Evolutionary conservation across 2,797 vertebrate species (phyloP), one percentile per base, ranked within the genome.

Genomic region (Gastrophryne carolinensis): DNA sequence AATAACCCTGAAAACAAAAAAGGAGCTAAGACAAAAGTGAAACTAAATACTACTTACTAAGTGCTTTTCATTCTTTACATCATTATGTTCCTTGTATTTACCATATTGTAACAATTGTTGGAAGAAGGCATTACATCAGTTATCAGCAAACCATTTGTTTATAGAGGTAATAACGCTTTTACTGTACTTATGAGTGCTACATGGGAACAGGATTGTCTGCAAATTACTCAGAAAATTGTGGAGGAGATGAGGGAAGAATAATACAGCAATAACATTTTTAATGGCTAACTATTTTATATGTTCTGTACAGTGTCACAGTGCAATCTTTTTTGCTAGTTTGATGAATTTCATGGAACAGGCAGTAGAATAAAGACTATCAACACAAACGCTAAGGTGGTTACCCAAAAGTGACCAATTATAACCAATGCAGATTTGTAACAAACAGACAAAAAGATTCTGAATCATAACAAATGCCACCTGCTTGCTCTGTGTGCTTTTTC

Each of bases 101-200:
- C 72, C 63, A 52, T 52, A 64, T 39, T 65, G 41, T 49, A 73
- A 65, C n/a, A 54, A 73, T 64, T 56, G 50, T 41, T 19, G n/a
- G 26, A 24, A n/a, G 13, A 44, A 57, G 30, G 17, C 27, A 50
- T 65, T 47, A 19, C 34, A 58, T 57, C 54, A 70, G 53, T 58
- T 70, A 58, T 70, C 66, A 69, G 26, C 29, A 67, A 52, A 11
- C 65, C 54, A 39, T 57, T 58, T 70, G 53, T 70, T 73, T 73
- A 65, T 65, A 57, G 50, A 73, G 52, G 54, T 73, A 73, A 73
- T 73, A 39, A 34, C 39, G 21, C 52, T 73, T 65, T 73, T 73
- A 66, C 32, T 32, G 72, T 62, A 65, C 26, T 73, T 73, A 57
- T 54, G 61, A 56, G n/a, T 11, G 32, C 23, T 27, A 32, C 17